Conservation (phyloP, 2,113 vertebrate genomes). For the Odontophorus gujanensis region DNA sequence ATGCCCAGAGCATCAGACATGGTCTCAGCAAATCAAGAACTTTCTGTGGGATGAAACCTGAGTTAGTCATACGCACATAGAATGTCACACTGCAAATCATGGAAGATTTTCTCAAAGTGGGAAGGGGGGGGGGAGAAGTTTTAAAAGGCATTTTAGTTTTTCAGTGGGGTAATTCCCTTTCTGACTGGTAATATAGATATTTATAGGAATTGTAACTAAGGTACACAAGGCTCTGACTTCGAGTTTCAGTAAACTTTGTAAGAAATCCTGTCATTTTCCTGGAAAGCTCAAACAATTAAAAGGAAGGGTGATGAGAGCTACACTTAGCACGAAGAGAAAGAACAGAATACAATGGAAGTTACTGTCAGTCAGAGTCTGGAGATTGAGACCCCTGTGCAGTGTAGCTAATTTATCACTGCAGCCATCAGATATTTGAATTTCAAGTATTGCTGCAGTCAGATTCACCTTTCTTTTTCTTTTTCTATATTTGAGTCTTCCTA, state of each 20-base stretch:
- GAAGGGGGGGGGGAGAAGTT: background rate
- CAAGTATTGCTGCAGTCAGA: background rate
- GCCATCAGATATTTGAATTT: background rate
- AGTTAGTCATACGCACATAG: background rate
- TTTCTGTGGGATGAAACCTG: background rate
- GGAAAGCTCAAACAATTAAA: background rate
- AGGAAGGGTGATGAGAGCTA: background rate
- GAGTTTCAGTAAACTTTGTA: background rate
- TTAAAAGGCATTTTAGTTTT: background rate
- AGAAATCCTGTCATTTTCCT: background rate
- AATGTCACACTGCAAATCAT: background rate
- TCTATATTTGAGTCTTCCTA: background rate
- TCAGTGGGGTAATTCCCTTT: background rate
- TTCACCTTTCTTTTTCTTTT: background rate
- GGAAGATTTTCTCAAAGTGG: background rate
- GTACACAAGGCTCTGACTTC: background rate
- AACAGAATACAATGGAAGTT: background rate
- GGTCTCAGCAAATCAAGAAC: background rate
- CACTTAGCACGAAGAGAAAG: background rate
- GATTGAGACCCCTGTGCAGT: background rate
- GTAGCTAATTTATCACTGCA: background rate
- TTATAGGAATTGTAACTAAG: background rate
- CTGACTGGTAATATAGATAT: background rate
- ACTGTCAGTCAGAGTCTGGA: background rate
- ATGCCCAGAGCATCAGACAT: background rate